Evolutionary conservation across 2,113 vertebrate species (phyloP).

Genomic region (Alectura lathami): DNA sequence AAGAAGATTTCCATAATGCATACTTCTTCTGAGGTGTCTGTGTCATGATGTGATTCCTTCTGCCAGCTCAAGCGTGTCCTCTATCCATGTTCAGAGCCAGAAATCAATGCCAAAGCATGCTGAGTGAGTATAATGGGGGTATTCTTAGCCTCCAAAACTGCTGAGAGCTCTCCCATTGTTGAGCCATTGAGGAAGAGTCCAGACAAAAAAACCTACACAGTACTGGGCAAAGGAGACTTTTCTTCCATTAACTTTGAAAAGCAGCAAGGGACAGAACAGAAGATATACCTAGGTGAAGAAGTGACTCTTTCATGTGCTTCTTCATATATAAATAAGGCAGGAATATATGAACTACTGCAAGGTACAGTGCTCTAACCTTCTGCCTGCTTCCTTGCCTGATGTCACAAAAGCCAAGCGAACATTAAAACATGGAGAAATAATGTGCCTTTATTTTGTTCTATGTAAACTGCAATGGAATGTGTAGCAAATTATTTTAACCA

Average conservation of each 20-base stretch:
- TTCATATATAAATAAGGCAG: not conserved
- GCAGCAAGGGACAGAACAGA: not conserved
- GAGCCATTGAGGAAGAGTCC: conserved; percentile 25
- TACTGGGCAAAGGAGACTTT: not conserved
- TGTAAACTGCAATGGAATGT: conserved; percentile 42
- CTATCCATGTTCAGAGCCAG: conserved; percentile 55
- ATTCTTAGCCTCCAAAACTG: not conserved
- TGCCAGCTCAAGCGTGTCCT: conserved; percentile 59
- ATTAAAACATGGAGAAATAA: conserved; percentile 26
- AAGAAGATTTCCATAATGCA: conserved; percentile 48
- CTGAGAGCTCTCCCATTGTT: not conserved
- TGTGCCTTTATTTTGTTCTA: conserved; percentile 35
- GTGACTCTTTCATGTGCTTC: not conserved
- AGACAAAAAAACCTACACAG: not conserved
- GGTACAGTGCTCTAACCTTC: not conserved
- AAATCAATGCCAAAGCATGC: conserved; percentile 43
- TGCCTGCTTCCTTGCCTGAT: not conserved
- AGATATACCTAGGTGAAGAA: conserved; percentile 17
- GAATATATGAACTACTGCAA: not conserved
- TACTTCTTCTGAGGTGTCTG: conserved; percentile 55
- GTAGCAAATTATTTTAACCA: conserved; percentile 46
- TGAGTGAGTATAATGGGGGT: conserved; percentile 41
- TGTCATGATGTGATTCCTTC: conserved; percentile 62
- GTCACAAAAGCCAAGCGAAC: not conserved
- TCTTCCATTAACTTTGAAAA: not conserved